These are phyloP conservation scores for Tenthredo amoena DNA, from an alignment of 2,888 invertebrate genomes.

Conservation along the genomic window DNA sequence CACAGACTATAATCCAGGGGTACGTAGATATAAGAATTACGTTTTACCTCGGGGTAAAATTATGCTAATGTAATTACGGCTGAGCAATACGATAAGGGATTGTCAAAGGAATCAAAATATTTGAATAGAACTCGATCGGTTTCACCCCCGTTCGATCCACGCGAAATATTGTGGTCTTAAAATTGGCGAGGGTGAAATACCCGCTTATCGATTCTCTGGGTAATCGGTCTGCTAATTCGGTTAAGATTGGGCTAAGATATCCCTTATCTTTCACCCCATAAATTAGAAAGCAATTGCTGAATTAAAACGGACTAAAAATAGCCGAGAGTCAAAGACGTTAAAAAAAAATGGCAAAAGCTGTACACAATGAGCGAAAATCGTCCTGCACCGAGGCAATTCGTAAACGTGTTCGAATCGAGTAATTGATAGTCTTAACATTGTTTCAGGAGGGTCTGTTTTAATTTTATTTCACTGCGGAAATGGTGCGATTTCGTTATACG, in stretches of 20 bases:
- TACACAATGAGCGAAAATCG: background rate
- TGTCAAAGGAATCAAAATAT: conserved; percentile 66
- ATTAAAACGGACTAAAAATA: background rate
- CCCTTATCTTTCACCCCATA: background rate
- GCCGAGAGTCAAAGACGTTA: no score
- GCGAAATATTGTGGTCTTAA: background rate
- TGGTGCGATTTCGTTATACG: background rate
- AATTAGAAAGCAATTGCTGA: conserved; percentile 18
- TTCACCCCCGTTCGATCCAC: background rate
- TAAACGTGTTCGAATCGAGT: no score
- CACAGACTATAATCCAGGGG: background rate
- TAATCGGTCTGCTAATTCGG: conserved; percentile 68
- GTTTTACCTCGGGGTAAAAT: conserved; percentile 51
- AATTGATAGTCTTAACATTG: background rate
- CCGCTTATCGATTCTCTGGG: background rate
- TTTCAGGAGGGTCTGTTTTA: background rate
- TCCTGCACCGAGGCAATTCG: no score
- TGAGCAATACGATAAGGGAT: conserved; percentile 58
- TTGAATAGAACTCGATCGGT: conserved; percentile 59
- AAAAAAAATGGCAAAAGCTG: background rate
- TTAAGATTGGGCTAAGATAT: conserved; percentile 49
- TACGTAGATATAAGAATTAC: background rate
- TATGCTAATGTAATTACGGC: conserved; percentile 64
- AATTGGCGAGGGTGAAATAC: background rate
- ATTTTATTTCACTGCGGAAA: background rate